Conservation (phyloP, 2,888 invertebrate genomes). For the Carterocephalus palaemon region DNA sequence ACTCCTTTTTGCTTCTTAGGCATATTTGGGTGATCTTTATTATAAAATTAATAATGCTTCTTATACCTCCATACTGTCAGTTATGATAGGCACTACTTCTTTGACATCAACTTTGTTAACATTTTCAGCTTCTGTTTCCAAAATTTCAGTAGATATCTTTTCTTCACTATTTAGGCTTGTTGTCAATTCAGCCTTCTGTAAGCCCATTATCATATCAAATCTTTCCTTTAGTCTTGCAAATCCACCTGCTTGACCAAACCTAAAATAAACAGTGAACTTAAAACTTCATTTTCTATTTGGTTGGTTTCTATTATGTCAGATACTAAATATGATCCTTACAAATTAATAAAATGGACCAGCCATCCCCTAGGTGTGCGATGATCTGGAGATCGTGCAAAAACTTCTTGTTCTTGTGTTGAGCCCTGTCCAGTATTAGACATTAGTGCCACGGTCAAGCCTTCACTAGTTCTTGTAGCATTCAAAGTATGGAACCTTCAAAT, state of each 20-base stretch:
- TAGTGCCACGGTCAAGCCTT: constrained; percentile 66
- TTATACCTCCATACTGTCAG: constrained; percentile 54
- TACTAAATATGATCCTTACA: constrained; percentile 53
- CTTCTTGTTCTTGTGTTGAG: constrained; percentile 60
- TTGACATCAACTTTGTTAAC: constrained; percentile 47
- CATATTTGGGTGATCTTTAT: no score
- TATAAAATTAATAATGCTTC: constrained; percentile 1
- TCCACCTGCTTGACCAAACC: constrained; percentile 93
- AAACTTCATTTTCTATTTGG: neutral
- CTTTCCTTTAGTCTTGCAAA: constrained; percentile 91
- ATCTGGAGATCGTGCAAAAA: constrained; percentile 87
- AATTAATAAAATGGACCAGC: constrained; percentile 97
- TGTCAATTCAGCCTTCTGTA: constrained; percentile 72
- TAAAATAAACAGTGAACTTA: constrained; percentile 48
- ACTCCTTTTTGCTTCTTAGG: no score
- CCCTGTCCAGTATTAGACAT: constrained; percentile 75
- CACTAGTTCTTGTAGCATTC: constrained; percentile 87
- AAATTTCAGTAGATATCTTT: constrained; percentile 61
- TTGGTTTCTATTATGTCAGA: no score
- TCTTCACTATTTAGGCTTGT: constrained; percentile 63
- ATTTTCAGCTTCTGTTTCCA: constrained; percentile 63
- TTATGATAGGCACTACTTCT: constrained; percentile 45
- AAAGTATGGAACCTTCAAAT: constrained; percentile 88
- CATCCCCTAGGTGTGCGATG: constrained; percentile 93
- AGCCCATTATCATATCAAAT: constrained; percentile 85